Evolutionary conservation across 2,113 vertebrate species (phyloP).

Genomic region (Calonectris borealis): DNA sequence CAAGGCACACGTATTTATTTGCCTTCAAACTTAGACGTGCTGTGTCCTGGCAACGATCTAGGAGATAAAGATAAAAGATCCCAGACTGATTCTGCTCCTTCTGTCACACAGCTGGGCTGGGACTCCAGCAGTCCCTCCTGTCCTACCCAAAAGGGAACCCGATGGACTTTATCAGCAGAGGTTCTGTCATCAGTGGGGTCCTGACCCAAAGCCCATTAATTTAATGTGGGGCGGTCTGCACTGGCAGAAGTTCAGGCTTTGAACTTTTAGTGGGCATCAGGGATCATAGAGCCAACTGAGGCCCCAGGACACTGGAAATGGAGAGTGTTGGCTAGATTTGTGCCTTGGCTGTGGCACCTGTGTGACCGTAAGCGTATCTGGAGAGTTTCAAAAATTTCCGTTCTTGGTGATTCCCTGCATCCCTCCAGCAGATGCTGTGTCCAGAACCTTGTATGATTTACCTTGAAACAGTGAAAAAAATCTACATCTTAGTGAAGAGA

Average conservation of each 20-base stretch:
- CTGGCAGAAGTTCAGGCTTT: not conserved
- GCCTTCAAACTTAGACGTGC: not conserved
- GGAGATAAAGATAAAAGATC: not conserved
- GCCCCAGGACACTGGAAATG: not conserved
- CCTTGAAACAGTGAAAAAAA: not conserved
- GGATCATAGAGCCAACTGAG: not conserved
- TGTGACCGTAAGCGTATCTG: not conserved
- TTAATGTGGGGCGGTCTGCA: fast-evolving
- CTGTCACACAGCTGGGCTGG: not conserved
- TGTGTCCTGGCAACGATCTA: not conserved
- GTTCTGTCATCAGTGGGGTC: not conserved
- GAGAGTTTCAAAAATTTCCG: not conserved
- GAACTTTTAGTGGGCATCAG: not conserved
- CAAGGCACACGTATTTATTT: not conserved
- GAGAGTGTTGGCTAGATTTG: not conserved
- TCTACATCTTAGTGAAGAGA: not conserved
- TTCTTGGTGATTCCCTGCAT: not conserved
- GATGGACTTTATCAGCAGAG: not conserved
- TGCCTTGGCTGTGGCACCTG: not conserved
- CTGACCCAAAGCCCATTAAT: not conserved
- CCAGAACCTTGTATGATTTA: not conserved
- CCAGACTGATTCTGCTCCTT: not conserved
- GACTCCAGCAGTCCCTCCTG: not conserved
- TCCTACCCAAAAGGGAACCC: not conserved
- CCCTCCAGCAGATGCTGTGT: not conserved